These are phyloP conservation scores for Popillia japonica DNA, from an alignment of 1,140 invertebrate genomes.

Conservation along the genomic window DNA sequence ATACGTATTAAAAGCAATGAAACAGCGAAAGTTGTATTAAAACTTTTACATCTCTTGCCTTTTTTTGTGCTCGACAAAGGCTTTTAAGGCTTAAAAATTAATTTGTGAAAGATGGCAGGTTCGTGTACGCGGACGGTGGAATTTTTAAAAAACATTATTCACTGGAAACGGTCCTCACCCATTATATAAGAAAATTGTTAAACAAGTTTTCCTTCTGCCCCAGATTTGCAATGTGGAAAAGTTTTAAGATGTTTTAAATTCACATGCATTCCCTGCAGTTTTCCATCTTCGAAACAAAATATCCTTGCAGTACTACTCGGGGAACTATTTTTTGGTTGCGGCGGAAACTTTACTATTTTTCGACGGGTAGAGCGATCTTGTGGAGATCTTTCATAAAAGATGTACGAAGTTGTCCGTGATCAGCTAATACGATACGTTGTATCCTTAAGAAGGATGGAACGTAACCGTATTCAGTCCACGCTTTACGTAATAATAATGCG, in stretches of 20 bases:
- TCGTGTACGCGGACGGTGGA: not conserved
- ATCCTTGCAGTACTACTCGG: too few relatives aligned
- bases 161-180: not conserved
- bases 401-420: not conserved
- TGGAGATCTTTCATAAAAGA: conserved; percentile 1
- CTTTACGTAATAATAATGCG: not conserved
- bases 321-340: not conserved
- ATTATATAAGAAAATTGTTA: not conserved
- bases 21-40: conserved; percentile 1
- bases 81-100: conserved; percentile 1
- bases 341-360: not conserved
- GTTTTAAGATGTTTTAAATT: conserved; percentile 2
- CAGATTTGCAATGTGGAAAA: not conserved
- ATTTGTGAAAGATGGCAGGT: not conserved
- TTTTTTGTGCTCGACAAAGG: not conserved
- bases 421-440: not conserved
- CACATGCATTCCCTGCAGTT: not conserved
- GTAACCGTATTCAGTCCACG: not conserved
- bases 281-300: too few relatives aligned
- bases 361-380: not conserved
- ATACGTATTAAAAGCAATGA: not conserved
- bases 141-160: conserved; percentile 3
- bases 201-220: not conserved
- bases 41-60: not conserved
- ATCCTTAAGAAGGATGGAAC: not conserved